Evolutionary conservation across 2,888 invertebrate genomes (phyloP), one percentile per base, ranked within the genome.

Genomic region (Aphidius colemani): DNA sequence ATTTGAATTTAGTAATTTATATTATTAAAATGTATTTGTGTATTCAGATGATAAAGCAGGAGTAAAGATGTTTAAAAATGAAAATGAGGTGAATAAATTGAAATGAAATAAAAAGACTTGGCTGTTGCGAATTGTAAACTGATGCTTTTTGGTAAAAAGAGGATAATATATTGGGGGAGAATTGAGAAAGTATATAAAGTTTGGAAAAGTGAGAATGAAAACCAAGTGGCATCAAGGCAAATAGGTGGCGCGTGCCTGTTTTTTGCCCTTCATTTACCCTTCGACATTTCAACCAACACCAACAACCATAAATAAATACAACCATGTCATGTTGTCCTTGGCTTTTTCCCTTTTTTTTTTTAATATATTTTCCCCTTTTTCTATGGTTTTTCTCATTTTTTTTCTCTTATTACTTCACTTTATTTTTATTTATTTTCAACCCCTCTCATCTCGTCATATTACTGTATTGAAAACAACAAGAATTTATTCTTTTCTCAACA

Each of bases 301-400:
- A 75, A 75, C 77, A 74, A 73, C 77, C 81, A 78, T 80, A 81
- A 81, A 81, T 81, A 81, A 81, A 78, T 78, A 76, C 80, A 78
- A 49, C 78, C 75, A 30, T 5, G 30, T 30, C 30, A 30, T 30
- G 3, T 30, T 30, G 30, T 30, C 30, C 30, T 30, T 30, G 30
- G 30, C 30, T 30, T 30, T 30, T 30, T 30, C 30, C 30, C 5
- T 30, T 30, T 30, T 30, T 30, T 30, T 30, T 30, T 30, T 30
- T 30, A 30, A 30, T 30, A 30, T 30, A 30, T 30, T 30, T 30
- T 5, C 30, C 30, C 30, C 2, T 18, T 18, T 18, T 18, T 18
- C 13, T 18, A 18, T 18, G n/a, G n/a, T 30, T 30, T 30, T 30
- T 5, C 30, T 30, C 5, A 30, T 30, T 18, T 30, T 30, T n/a